Evolutionary conservation across 2,113 vertebrate genomes (phyloP).

Genomic region (Alethe castanea): DNA sequence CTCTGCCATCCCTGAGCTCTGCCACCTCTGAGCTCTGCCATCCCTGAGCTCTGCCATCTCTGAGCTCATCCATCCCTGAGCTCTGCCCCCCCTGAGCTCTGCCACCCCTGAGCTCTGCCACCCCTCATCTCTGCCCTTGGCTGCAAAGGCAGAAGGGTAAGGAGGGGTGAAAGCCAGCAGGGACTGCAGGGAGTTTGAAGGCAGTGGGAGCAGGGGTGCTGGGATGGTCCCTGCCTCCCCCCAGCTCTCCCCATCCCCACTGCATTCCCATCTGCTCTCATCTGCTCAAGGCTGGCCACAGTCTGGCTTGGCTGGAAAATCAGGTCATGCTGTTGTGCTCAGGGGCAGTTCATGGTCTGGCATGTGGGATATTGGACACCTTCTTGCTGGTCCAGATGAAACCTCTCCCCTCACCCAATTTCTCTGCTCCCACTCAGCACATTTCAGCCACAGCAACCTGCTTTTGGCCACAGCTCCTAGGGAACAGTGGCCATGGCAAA

Average conservation of each 20-base stretch:
- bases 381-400: background rate
- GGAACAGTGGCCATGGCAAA: background rate
- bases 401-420: background rate
- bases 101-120: background rate
- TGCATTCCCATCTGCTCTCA: background rate
- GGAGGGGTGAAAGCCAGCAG: background rate
- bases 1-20: too few relatives aligned
- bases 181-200: background rate
- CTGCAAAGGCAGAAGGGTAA: background rate
- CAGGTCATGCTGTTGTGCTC: background rate
- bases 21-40: too few relatives aligned
- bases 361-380: background rate
- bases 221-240: background rate
- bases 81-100: too few relatives aligned
- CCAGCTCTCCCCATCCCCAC: background rate
- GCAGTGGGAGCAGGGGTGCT: background rate
- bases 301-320: slow-evolving; percentile 23
- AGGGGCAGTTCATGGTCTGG: background rate
- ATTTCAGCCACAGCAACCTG: background rate
- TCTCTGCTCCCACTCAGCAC: background rate
- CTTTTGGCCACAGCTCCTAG: background rate
- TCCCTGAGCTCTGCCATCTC: too few relatives aligned
- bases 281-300: background rate
- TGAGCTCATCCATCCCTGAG: too few relatives aligned
- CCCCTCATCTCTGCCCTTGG: rapidly evolving